Conservation (phyloP, 2,797 vertebrate genomes). For the Hozukius guyotensis region DNA sequence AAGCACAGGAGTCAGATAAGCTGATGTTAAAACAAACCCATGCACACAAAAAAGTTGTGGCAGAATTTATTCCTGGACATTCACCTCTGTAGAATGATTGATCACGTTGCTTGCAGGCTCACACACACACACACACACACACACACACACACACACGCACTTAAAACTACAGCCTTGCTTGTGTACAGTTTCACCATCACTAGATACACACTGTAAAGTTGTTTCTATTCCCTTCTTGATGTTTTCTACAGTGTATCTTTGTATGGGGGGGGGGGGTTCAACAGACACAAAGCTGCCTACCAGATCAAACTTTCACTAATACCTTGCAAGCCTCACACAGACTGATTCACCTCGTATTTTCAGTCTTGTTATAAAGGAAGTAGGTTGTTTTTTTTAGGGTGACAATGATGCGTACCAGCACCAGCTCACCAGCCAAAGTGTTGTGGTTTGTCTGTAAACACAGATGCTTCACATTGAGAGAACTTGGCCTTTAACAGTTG, state of each 20-base stretch:
- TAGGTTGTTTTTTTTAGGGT: not conserved
- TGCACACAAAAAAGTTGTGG: not conserved
- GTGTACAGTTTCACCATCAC: conserved; percentile 23
- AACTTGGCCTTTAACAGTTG: conserved; percentile 31
- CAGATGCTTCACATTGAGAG: conserved; percentile 10
- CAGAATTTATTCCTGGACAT: not conserved
- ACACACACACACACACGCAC: not conserved
- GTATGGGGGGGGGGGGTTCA: not conserved
- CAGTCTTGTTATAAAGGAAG: not conserved
- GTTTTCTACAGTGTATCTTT: not conserved
- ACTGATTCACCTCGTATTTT: conserved; percentile 3
- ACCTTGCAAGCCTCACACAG: conserved; percentile 10
- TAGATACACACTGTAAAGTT: conserved; percentile 22
- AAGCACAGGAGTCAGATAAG: not conserved
- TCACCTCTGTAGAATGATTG: not conserved
- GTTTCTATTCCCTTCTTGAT: not conserved
- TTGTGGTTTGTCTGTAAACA: conserved; percentile 24
- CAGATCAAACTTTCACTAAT: conserved; percentile 22
- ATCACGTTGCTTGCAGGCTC: conserved; percentile 21
- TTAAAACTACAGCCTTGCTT: conserved; percentile 36
- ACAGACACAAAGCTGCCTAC: conserved; percentile 38
- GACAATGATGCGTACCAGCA: not conserved
- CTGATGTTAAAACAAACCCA: not conserved
- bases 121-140: conserved; percentile 18
- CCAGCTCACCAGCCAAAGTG: conserved; percentile 48